A percentile compares a stretch with the other conserved stretches of the same genome.
Conservation (phyloP, 2,113 vertebrate genomes). For the Anser cygnoides region DNA sequence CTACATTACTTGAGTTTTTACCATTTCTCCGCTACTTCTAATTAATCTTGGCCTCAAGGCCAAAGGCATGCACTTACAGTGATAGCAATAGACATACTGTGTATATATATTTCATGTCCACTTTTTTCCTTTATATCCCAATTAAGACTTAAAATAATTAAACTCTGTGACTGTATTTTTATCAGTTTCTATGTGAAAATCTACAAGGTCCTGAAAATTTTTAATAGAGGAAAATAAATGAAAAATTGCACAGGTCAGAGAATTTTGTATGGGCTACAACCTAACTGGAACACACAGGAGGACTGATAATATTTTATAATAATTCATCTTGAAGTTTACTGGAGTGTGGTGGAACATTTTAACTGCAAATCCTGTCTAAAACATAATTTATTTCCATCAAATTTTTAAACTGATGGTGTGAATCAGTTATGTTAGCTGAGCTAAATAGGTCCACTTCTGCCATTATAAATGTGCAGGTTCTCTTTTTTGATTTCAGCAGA, state of each 20-base stretch:
- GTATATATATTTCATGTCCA: background rate
- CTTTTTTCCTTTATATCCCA: background rate
- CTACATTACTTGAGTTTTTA: background rate
- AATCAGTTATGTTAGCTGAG: background rate
- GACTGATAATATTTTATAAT: background rate
- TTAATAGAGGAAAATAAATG: background rate
- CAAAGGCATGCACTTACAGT: background rate
- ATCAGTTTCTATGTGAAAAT: background rate
- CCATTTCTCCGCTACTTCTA: background rate
- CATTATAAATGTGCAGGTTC: fast-evolving
- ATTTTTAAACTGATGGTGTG: background rate
- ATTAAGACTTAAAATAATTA: background rate
- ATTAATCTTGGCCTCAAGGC: background rate
- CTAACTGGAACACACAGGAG: background rate
- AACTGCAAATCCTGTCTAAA: background rate
- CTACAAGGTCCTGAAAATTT: background rate
- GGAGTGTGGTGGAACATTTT: background rate
- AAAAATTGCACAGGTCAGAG: background rate
- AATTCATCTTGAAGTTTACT: background rate
- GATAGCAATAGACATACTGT: background rate
- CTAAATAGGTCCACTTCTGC: background rate
- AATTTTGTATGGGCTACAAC: background rate
- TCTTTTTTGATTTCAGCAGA: background rate
- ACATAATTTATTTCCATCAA: background rate
- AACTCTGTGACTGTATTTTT: background rate